Evolutionary conservation across 2,113 vertebrate genomes (phyloP).

Genomic region (Galemys pyrenaicus): DNA sequence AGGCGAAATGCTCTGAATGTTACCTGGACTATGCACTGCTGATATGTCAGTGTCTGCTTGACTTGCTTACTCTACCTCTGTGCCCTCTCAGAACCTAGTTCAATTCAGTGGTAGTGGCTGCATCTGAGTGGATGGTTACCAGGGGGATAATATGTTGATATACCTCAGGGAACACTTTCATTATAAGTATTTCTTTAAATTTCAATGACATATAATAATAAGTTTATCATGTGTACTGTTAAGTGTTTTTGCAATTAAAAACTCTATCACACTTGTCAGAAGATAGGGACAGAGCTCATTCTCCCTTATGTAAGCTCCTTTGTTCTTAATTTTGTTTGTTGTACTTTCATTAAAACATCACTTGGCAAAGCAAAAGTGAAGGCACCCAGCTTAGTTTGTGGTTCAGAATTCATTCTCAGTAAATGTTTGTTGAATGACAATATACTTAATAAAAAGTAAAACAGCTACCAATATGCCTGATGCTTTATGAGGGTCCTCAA

Average conservation of each 20-base stretch:
- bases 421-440: neutral
- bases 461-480: neutral
- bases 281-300: slow-evolving; percentile 46
- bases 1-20: neutral
- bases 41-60: neutral
- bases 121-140: neutral
- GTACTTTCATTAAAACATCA: slow-evolving; percentile 20
- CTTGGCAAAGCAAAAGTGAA: neutral
- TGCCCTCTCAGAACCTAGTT: neutral
- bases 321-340: slow-evolving; percentile 1
- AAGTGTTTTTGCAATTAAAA: slow-evolving; percentile 65
- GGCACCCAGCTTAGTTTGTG: neutral
- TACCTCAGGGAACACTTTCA: neutral
- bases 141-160: neutral
- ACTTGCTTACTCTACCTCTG: neutral
- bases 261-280: slow-evolving; percentile 53
- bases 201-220: slow-evolving; percentile 49
- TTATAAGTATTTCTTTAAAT: slow-evolving; percentile 61
- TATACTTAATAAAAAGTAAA: slow-evolving; percentile 10
- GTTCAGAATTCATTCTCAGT: slow-evolving; percentile 6
- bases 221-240: slow-evolving; percentile 49
- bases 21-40: neutral
- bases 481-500: neutral
- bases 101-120: neutral
- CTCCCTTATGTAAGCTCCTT: slow-evolving; percentile 36